These are phyloP conservation scores for Phataginus tetradactyla DNA, from an alignment of 2,797 vertebrate genomes.

Conservation along the genomic window DNA sequence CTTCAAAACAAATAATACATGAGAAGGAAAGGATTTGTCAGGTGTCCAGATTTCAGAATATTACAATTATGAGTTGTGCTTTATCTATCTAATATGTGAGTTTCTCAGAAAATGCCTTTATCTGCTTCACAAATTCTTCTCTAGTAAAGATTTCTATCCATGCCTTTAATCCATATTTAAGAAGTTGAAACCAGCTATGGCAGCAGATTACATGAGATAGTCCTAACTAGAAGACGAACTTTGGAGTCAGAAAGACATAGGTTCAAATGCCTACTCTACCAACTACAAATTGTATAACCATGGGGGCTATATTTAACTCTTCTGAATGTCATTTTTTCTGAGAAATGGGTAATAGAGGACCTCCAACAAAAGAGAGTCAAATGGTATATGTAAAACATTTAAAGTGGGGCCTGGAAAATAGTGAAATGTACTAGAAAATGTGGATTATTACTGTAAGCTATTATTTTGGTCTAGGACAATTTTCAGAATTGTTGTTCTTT, in stretches of 20 bases:
- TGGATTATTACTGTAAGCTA: background rate
- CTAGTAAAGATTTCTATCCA: background rate
- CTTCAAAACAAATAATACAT: slow-evolving; percentile 61
- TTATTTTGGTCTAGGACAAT: background rate
- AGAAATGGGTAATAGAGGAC: background rate
- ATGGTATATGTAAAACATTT: background rate
- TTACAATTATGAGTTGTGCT: background rate
- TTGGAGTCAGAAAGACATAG: background rate
- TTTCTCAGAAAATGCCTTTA: background rate
- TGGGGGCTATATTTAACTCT: background rate
- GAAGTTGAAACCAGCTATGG: background rate
- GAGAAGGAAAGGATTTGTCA: slow-evolving; percentile 10
- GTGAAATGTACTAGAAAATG: background rate
- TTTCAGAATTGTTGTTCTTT: background rate
- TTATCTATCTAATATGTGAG: slow-evolving; percentile 37
- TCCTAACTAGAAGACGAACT: background rate
- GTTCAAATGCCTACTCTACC: background rate
- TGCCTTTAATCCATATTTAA: slow-evolving; percentile 11
- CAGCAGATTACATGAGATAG: background rate
- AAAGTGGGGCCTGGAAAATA: background rate
- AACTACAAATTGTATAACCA: background rate
- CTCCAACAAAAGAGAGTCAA: background rate
- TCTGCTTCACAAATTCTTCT: slow-evolving; percentile 44
- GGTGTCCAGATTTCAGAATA: background rate
- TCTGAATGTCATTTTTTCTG: background rate